Percentiles rank a stretch among this genome's conserved stretches.
phyloP scores from a whole-genome alignment of 2,113 vertebrate species.

The Burhinus oedicnemus region DNA sequence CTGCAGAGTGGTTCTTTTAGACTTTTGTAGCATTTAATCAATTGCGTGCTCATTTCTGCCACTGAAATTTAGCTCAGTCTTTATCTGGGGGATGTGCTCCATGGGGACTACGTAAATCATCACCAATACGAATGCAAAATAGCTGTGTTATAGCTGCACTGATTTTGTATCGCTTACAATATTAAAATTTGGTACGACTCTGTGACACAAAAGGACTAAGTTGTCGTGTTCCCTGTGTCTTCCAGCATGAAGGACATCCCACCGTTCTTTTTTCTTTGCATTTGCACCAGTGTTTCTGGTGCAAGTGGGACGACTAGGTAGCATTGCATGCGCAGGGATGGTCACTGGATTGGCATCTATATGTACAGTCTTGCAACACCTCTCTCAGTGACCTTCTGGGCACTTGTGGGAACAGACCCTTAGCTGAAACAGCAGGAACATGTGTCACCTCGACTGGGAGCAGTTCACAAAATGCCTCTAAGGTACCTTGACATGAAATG shows the following conservation, averaged over 20 bases:
- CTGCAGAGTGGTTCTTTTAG: background rate
- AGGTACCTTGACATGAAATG: background rate
- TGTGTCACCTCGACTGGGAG: background rate
- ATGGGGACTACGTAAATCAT: background rate
- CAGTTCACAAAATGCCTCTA: background rate
- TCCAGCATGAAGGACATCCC: background rate
- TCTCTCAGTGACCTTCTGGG: background rate
- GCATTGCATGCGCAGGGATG: accelerated
- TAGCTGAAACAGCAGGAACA: background rate
- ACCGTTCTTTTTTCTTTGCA: accelerated
- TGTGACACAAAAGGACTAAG: background rate
- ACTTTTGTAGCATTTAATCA: background rate
- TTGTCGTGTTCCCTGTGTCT: background rate
- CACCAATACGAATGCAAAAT: background rate
- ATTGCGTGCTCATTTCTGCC: background rate
- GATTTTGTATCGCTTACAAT: background rate
- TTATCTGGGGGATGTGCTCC: background rate
- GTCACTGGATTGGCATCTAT: too few species aligned
- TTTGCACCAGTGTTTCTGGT: background rate
- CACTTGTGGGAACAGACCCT: background rate
- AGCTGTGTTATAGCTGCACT: background rate
- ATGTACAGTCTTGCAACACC: background rate
- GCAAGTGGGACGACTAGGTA: background rate
- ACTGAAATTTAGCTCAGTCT: background rate
- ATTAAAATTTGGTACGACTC: background rate